Conservation (phyloP, 1,140 invertebrate species). For the Drosophila parabipectinata region DNA sequence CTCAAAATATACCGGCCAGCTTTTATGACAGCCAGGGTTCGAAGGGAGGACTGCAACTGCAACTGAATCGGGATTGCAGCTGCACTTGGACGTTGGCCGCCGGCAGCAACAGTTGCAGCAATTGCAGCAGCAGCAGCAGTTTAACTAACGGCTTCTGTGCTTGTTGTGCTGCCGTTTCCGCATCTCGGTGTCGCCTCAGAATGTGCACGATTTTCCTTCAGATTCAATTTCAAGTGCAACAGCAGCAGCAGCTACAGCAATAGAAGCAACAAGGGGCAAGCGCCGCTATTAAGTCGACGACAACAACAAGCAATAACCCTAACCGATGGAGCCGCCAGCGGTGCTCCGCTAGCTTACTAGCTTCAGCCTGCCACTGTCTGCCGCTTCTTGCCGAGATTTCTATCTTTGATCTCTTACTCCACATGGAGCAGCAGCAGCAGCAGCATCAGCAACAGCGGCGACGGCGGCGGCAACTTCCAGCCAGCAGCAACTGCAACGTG, state of each 20-base stretch:
- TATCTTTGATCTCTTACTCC: slow-evolving; percentile 81
- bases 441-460: slow-evolving; percentile 20
- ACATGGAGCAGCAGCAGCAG: slow-evolving; percentile 60
- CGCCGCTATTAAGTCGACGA: slow-evolving; percentile 80
- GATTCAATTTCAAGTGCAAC: slow-evolving; percentile 81
- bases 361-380: slow-evolving; percentile 74
- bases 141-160: slow-evolving; percentile 81
- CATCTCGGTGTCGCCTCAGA: slow-evolving; percentile 80
- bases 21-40: slow-evolving; percentile 78
- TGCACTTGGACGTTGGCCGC: slow-evolving; percentile 66
- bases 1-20: slow-evolving; percentile 72
- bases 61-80: slow-evolving; percentile 54
- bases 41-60: slow-evolving; percentile 50
- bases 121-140: slow-evolving; percentile 54
- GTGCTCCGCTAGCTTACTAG: slow-evolving; percentile 47
- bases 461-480: slow-evolving; percentile 14
- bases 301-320: slow-evolving; percentile 81
- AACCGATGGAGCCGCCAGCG: slow-evolving; percentile 65
- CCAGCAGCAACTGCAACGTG: slow-evolving; percentile 31
- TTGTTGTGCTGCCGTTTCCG: slow-evolving; percentile 81
- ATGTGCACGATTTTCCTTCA: slow-evolving; percentile 80
- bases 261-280: slow-evolving; percentile 65
- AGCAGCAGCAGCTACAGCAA: slow-evolving; percentile 43
- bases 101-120: slow-evolving; percentile 37
- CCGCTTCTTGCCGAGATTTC: slow-evolving; percentile 80